phyloP scores from a whole-genome alignment of 2,888 invertebrate species.

The Congeria kusceri region DNA sequence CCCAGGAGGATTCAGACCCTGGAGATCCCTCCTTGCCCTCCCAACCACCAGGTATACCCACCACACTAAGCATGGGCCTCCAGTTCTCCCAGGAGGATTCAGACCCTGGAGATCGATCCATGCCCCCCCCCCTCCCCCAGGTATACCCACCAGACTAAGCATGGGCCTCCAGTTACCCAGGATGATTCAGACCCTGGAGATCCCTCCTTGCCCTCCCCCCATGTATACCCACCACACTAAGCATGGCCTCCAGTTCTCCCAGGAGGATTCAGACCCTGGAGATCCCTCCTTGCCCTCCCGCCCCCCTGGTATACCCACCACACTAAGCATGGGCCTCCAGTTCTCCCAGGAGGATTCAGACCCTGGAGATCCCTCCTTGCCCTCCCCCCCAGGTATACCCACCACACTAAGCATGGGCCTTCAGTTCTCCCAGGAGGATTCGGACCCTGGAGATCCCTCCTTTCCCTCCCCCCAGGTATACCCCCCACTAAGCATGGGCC shows the following conservation, averaged over 20 bases:
- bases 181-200: too few species aligned
- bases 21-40: constrained; percentile 13
- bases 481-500: constrained; percentile 81
- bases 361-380: constrained; percentile 55
- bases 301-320: constrained; percentile 63
- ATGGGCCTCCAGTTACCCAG: too few species aligned
- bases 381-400: constrained; percentile 3
- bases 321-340: constrained; percentile 80
- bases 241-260: too few species aligned
- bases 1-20: constrained; percentile 62
- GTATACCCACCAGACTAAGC: too few species aligned
- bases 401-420: constrained; percentile 77
- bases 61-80: constrained; percentile 82
- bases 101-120: constrained; percentile 51
- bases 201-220: too few species aligned
- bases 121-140: constrained; percentile 33
- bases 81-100: constrained; percentile 70
- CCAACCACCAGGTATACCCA: constrained; percentile 39
- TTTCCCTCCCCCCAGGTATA: constrained; percentile 32
- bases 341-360: constrained; percentile 63
- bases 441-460: constrained; percentile 46
- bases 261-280: too few species aligned
- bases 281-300: not conserved
- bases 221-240: constrained; percentile 32
- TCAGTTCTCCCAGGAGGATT: constrained; percentile 69